phyloP scores from a whole-genome alignment of 2,888 invertebrate genomes.

The Athalia rosae region DNA sequence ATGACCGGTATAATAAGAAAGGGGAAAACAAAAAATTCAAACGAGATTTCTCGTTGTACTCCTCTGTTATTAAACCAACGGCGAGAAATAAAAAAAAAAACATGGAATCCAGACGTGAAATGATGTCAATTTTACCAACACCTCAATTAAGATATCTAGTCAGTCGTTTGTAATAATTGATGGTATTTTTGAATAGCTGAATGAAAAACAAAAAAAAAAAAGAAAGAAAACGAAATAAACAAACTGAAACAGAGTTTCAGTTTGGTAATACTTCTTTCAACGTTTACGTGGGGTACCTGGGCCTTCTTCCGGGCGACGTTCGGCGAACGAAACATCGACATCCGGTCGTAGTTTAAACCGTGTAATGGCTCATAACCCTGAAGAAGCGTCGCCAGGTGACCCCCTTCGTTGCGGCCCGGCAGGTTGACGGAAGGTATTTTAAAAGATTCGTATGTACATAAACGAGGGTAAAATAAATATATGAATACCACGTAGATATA shows the following conservation, averaged over 20 bases:
- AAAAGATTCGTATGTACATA: background rate
- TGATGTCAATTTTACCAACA: no score
- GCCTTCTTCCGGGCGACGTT: background rate
- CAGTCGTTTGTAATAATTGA: no score
- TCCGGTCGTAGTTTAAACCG: conserved; percentile 38
- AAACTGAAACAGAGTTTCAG: background rate
- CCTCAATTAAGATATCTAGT: no score
- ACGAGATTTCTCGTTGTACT: background rate
- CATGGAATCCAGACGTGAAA: no score
- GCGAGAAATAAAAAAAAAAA: no score
- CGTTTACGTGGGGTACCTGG: conserved; percentile 35
- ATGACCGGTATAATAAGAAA: conserved; percentile 15
- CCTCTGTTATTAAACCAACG: background rate
- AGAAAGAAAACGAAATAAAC: background rate
- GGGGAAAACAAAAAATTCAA: background rate
- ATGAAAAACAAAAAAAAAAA: background rate
- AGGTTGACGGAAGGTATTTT: conserved; percentile 27
- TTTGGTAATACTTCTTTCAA: background rate
- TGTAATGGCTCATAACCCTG: conserved; percentile 34
- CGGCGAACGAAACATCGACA: conserved; percentile 24
- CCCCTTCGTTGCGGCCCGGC: conserved; percentile 8
- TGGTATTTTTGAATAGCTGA: no score
- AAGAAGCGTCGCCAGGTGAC: background rate
- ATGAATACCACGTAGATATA: background rate
- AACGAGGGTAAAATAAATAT: background rate